These are phyloP conservation scores for Perognathus longimembris DNA, from an alignment of 2,113 vertebrate species.

Conservation along the genomic window DNA sequence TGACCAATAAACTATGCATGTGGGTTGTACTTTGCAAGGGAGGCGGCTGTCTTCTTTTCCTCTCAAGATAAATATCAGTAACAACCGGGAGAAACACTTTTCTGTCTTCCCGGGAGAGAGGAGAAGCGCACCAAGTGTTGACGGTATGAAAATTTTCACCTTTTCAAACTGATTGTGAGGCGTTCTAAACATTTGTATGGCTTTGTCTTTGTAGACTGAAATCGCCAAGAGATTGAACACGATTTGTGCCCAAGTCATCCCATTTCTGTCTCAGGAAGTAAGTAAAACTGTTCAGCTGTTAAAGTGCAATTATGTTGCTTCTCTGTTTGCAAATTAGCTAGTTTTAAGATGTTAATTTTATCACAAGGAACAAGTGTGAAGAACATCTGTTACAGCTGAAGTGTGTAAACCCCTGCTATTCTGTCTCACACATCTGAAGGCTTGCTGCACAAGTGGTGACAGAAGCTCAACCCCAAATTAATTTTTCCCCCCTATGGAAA, in stretches of 20 bases:
- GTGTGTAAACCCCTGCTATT: slow-evolving; percentile 85
- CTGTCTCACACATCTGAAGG: slow-evolving; percentile 81
- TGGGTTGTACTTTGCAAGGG: slow-evolving; percentile 51
- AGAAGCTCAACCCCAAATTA: slow-evolving; percentile 78
- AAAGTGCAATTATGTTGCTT: slow-evolving; percentile 89
- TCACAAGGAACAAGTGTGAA: slow-evolving; percentile 86
- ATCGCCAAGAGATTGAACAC: slow-evolving; percentile 99
- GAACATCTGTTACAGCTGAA: slow-evolving; percentile 89
- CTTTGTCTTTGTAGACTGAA: slow-evolving; percentile 92
- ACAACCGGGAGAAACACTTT: slow-evolving; percentile 12
- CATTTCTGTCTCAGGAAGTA: slow-evolving; percentile 99
- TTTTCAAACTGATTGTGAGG: slow-evolving; percentile 57
- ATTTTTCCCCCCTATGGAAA: slow-evolving; percentile 62
- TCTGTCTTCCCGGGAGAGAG: neutral
- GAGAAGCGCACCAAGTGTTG: neutral
- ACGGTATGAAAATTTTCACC: slow-evolving; percentile 43
- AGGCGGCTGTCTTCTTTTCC: slow-evolving; percentile 48
- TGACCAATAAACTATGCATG: slow-evolving; percentile 13
- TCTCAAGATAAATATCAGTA: slow-evolving; percentile 59
- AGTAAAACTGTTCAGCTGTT: slow-evolving; percentile 89
- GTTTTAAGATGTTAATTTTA: slow-evolving; percentile 90
- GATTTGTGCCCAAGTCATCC: slow-evolving; percentile 99
- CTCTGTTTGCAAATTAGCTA: slow-evolving; percentile 90
- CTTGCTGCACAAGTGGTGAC: slow-evolving; percentile 74
- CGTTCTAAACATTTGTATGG: slow-evolving; percentile 74